Evolutionary conservation across 2,888 invertebrate species (phyloP).

Genomic region (Zygothrica quintamaculata): DNA sequence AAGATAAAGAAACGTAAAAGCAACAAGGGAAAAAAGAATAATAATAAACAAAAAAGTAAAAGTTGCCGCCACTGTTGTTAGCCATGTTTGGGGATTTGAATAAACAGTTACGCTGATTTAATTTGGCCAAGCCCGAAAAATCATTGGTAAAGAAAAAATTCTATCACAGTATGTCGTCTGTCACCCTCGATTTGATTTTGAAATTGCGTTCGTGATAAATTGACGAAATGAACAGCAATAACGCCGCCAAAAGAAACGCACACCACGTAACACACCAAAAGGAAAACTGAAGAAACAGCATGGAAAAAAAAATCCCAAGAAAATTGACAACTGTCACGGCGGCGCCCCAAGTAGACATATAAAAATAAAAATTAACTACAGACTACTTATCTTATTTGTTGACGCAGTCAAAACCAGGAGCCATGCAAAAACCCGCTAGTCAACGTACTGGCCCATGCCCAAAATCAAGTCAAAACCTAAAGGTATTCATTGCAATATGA

Average conservation of each 20-base stretch:
- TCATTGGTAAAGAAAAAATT: constrained; percentile 64
- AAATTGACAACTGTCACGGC: constrained; percentile 79
- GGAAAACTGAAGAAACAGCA: no score
- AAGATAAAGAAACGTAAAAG: constrained; percentile 30
- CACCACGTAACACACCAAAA: constrained; percentile 15
- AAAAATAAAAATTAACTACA: constrained; percentile 81
- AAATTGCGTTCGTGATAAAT: constrained; percentile 82
- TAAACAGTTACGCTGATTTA: constrained; percentile 84
- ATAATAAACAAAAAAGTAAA: constrained; percentile 44
- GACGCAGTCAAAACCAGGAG: constrained; percentile 48
- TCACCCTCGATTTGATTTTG: constrained; percentile 83
- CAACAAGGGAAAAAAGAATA: constrained; percentile 13
- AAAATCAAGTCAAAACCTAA: constrained; percentile 12
- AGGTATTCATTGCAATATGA: constrained; percentile 44
- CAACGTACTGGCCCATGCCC: constrained; percentile 10
- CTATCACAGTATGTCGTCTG: constrained; percentile 79
- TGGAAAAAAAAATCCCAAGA: constrained; percentile 38
- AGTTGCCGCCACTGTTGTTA: constrained; percentile 60
- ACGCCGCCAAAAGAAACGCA: constrained; percentile 13
- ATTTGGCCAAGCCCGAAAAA: constrained; percentile 59
- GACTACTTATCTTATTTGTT: constrained; percentile 80
- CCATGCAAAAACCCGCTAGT: constrained; percentile 17
- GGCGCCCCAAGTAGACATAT: constrained; percentile 71
- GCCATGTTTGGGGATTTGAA: constrained; percentile 82
- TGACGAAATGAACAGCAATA: constrained; percentile 79